Percentiles rank a stretch among this genome's conserved stretches.
phyloP scores from a whole-genome alignment of 2,113 vertebrate genomes.

The Lipotes vexillifer region DNA sequence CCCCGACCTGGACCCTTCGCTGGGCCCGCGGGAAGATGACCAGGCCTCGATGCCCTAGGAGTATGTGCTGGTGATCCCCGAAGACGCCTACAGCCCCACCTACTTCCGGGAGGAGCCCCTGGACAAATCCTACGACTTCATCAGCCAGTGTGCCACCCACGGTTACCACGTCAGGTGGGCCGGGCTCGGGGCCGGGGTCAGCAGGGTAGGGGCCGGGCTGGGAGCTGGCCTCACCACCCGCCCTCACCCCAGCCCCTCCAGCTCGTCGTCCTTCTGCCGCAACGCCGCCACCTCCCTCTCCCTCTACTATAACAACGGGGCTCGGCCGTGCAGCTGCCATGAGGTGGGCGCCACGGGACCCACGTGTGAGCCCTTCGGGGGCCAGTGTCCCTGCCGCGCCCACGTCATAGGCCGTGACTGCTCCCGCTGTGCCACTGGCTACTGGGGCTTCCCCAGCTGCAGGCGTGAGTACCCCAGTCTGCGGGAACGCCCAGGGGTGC shows the following conservation, averaged over 20 bases:
- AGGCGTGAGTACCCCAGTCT: slow-evolving; percentile 84
- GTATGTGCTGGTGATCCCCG: slow-evolving; percentile 92
- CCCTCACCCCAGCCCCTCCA: slow-evolving; percentile 79
- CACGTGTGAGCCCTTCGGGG: slow-evolving; percentile 89
- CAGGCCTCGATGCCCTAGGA: slow-evolving; percentile 79
- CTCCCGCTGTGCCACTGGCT: slow-evolving; percentile 93
- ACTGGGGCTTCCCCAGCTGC: slow-evolving; percentile 96
- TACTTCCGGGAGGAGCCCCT: slow-evolving; percentile 91
- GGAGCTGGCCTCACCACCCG: neutral
- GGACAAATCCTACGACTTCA: slow-evolving; percentile 97
- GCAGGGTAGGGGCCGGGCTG: fast-evolving
- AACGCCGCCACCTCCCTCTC: slow-evolving; percentile 89
- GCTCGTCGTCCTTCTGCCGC: slow-evolving; percentile 86
- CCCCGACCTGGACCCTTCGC: fast-evolving
- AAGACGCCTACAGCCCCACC: slow-evolving; percentile 87
- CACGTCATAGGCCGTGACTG: slow-evolving; percentile 95
- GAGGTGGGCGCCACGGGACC: slow-evolving; percentile 87
- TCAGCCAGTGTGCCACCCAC: slow-evolving; percentile 92
- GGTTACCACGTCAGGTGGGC: slow-evolving; percentile 93
- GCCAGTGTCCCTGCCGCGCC: slow-evolving; percentile 90
- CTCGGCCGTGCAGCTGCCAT: slow-evolving; percentile 89
- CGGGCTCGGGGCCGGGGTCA: fast-evolving
- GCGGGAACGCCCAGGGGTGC: fast-evolving
- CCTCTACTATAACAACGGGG: slow-evolving; percentile 95
- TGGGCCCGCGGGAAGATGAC: neutral